phyloP scores from a whole-genome alignment of 2,113 vertebrate genomes.

The Echinops telfairi region DNA sequence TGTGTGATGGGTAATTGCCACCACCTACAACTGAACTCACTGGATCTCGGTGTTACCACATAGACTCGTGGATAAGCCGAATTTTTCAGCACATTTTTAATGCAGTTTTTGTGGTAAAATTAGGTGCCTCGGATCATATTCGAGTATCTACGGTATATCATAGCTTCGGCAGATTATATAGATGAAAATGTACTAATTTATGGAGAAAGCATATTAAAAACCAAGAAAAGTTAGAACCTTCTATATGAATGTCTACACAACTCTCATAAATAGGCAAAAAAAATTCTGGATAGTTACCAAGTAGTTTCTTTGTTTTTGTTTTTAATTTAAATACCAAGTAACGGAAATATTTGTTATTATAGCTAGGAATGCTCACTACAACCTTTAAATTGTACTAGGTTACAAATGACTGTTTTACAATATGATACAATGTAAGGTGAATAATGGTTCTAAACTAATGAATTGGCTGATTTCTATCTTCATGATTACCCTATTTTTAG shows the following conservation, averaged over 20 bases:
- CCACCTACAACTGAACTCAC: not conserved
- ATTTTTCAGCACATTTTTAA: too few relatives aligned
- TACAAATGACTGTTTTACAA: not conserved
- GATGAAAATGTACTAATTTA: not conserved
- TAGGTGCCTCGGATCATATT: too few relatives aligned
- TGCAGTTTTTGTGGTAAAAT: too few relatives aligned
- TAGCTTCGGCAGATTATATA: not conserved
- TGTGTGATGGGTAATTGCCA: not conserved
- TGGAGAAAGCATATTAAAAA: slow-evolving; percentile 11
- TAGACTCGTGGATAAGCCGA: too few relatives aligned
- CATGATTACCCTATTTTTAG: not conserved
- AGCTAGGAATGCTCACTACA: not conserved
- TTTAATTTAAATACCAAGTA: not conserved
- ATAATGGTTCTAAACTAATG: not conserved
- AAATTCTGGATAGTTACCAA: not conserved
- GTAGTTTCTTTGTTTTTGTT: not conserved
- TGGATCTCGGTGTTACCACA: too few relatives aligned
- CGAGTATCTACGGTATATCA: too few relatives aligned
- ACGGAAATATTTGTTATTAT: not conserved
- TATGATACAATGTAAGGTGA: not conserved
- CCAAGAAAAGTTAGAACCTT: not conserved
- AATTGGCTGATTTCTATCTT: slow-evolving; percentile 20
- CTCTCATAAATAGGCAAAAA: not conserved
- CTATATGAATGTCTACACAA: not conserved
- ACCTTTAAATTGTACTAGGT: not conserved